Percentiles rank a stretch among this genome's conserved stretches.
These are phyloP conservation scores for Drosophila cardini DNA, from an alignment of 1,140 invertebrate species.

Conservation along the genomic window DNA sequence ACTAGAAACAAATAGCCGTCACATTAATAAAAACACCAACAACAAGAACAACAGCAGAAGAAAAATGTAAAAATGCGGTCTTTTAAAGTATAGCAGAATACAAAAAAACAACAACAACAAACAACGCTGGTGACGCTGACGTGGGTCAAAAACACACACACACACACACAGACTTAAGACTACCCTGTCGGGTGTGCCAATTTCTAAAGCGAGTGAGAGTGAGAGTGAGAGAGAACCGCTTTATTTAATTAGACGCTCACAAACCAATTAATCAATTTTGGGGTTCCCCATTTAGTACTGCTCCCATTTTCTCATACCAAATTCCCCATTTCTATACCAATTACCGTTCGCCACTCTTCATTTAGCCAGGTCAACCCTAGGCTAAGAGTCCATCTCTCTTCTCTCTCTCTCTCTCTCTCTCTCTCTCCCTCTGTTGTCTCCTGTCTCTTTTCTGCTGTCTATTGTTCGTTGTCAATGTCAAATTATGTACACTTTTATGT, in stretches of 20 bases:
- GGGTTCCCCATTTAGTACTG: neutral
- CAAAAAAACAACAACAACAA: too few species aligned
- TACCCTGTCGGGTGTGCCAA: constrained; percentile 30
- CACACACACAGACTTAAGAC: too few species aligned
- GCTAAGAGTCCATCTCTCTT: neutral
- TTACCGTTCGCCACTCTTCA: constrained; percentile 14
- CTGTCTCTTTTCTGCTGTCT: neutral
- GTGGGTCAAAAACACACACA: constrained; percentile 72
- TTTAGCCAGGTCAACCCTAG: constrained; percentile 27
- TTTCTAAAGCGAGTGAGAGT: constrained; percentile 6
- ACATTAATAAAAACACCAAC: constrained; percentile 78
- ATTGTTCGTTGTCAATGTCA: constrained; percentile 73
- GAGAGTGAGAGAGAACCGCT: constrained; percentile 54
- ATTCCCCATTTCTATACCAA: constrained; percentile 9
- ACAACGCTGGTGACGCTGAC: constrained; percentile 38
- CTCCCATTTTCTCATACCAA: neutral
- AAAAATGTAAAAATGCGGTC: constrained; percentile 61
- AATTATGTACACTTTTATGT: constrained; percentile 80
- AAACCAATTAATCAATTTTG: constrained; percentile 82
- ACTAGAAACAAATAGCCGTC: constrained; percentile 82
- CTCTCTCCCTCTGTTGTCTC: too few species aligned
- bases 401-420: neutral
- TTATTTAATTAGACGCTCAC: constrained; percentile 83
- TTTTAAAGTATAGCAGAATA: constrained; percentile 49
- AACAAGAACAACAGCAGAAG: neutral